These are phyloP conservation scores for Rotaria macrura DNA, from an alignment of 2,888 invertebrate species.

Conservation along the genomic window DNA sequence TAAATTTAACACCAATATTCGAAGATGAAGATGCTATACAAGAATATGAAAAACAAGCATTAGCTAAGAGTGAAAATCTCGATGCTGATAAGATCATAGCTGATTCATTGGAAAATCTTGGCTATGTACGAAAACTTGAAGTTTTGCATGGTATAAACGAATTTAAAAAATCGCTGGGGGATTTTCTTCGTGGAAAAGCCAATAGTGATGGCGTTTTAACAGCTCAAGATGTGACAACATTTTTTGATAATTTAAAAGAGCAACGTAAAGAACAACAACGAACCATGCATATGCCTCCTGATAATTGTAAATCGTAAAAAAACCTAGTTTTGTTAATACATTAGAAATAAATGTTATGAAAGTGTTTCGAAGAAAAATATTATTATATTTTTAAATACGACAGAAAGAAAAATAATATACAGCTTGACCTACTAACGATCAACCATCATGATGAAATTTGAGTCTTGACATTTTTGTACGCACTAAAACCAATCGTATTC, in stretches of 20 bases:
- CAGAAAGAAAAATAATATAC: too few relatives aligned
- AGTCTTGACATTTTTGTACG: too few relatives aligned
- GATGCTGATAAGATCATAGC: neutral
- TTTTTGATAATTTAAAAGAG: neutral
- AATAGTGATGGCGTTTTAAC: neutral
- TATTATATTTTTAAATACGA: too few relatives aligned
- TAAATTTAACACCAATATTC: neutral
- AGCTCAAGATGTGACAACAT: neutral
- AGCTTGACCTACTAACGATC: too few relatives aligned
- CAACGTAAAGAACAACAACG: neutral
- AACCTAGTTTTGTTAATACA: too few relatives aligned
- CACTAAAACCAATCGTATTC: too few relatives aligned
- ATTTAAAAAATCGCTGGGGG: neutral
- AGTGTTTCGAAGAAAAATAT: too few relatives aligned
- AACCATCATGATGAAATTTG: too few relatives aligned
- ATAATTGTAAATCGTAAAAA: neutral
- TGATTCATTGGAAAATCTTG: neutral
- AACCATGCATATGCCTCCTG: neutral
- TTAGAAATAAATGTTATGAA: too few relatives aligned
- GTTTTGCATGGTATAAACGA: neutral
- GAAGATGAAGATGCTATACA: constrained; percentile 26
- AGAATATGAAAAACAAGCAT: constrained; percentile 23
- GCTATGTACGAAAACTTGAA: neutral
- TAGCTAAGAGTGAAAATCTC: neutral
- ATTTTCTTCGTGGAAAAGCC: constrained; percentile 12